Percentiles rank a stretch among this genome's conserved stretches.
phyloP scores from a whole-genome alignment of 2,888 invertebrate species.

The Leptopilina myrica region DNA sequence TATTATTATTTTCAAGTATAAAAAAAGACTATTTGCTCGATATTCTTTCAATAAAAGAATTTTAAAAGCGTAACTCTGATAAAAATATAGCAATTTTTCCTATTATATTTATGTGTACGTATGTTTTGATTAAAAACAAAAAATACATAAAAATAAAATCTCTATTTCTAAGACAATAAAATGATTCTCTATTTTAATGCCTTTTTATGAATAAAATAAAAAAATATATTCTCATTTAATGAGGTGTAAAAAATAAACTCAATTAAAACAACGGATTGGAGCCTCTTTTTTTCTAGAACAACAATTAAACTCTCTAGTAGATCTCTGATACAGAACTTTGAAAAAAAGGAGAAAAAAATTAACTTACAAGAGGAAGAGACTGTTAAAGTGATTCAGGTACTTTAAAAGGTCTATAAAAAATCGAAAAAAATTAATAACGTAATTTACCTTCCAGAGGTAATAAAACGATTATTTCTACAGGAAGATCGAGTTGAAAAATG shows the following conservation, averaged over 20 bases:
- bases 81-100: not conserved
- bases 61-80: conserved; percentile 21
- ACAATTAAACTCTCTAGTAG: not conserved
- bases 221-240: too few species aligned
- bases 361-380: conserved; percentile 6
- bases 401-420: conserved; percentile 2
- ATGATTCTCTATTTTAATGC: not conserved
- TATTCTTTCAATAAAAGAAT: conserved; percentile 1
- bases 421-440: not conserved
- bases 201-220: not conserved
- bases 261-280: conserved; percentile 7
- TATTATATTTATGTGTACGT: not conserved
- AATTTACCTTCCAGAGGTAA: not conserved
- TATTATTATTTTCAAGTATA: not conserved
- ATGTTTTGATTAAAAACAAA: not conserved
- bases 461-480: not conserved
- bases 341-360: not conserved
- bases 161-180: not conserved
- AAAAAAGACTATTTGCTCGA: conserved; percentile 20
- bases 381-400: conserved; percentile 29
- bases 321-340: conserved; percentile 24
- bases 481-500: not conserved
- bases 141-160: not conserved
- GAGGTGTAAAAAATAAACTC: not conserved
- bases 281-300: conserved; percentile 11